A percentile compares a stretch with the other conserved stretches of the same genome.
phyloP scores from a whole-genome alignment of 2,113 vertebrate species.

The Eretmochelys imbricata region DNA sequence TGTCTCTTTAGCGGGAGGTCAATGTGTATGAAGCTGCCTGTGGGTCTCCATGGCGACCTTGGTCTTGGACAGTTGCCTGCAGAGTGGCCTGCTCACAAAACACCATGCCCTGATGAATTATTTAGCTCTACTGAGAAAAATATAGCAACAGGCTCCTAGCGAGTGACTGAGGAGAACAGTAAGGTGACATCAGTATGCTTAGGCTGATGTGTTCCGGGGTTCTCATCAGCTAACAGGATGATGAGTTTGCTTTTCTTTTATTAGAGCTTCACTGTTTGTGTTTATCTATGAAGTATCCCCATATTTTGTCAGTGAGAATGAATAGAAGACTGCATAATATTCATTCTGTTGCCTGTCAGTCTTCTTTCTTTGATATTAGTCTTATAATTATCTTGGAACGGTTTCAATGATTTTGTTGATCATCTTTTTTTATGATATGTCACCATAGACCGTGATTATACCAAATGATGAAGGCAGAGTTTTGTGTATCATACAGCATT shows the following conservation, averaged over 20 bases:
- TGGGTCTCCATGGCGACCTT: constrained; percentile 78
- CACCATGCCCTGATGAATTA: constrained; percentile 74
- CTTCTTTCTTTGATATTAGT: background rate
- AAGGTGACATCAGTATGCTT: constrained; percentile 51
- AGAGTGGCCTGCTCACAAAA: constrained; percentile 66
- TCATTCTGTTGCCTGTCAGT: background rate
- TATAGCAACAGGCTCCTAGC: constrained; percentile 62
- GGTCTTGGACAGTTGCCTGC: constrained; percentile 72
- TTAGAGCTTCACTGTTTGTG: background rate
- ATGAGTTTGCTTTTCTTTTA: constrained; percentile 23
- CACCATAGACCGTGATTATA: background rate
- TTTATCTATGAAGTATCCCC: background rate
- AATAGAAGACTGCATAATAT: background rate
- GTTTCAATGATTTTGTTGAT: background rate
- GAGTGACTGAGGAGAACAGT: constrained; percentile 59
- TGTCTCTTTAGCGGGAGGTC: background rate
- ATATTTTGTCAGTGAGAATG: background rate
- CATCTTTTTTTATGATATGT: background rate
- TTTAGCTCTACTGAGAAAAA: constrained; percentile 70
- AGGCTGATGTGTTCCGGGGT: background rate
- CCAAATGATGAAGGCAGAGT: background rate
- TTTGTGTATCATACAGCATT: background rate
- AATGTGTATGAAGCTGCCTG: constrained; percentile 28
- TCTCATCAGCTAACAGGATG: background rate
- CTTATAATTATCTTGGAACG: background rate